Conservation (phyloP, 2,888 invertebrate species). For the Glyphotaelius pellucidus region DNA sequence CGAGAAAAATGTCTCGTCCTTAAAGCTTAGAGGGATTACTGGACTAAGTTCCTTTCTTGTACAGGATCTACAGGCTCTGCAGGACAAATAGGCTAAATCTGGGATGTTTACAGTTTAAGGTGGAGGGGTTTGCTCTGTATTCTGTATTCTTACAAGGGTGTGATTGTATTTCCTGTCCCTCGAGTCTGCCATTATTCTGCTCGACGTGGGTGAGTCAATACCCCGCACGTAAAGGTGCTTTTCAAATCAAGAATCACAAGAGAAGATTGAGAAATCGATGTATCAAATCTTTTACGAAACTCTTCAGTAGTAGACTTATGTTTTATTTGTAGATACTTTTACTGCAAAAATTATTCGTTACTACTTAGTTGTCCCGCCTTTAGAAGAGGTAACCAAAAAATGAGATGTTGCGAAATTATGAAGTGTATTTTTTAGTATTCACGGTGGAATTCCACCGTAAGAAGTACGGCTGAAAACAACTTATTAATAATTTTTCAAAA, state of each 20-base stretch:
- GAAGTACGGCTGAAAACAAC: too few species aligned
- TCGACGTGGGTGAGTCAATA: constrained; percentile 2
- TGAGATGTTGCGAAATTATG: too few species aligned
- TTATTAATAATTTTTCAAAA: neutral
- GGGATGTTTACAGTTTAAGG: constrained; percentile 12
- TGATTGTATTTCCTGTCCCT: neutral
- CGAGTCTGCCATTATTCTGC: neutral
- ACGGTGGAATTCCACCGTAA: too few species aligned
- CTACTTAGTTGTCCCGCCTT: too few species aligned
- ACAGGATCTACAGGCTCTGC: neutral
- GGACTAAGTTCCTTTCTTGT: neutral
- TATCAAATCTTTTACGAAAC: neutral
- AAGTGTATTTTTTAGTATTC: too few species aligned
- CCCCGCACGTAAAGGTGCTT: neutral
- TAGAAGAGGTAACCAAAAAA: too few species aligned
- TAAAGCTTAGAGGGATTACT: constrained; percentile 6
- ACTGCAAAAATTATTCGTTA: neutral
- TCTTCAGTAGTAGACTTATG: neutral
- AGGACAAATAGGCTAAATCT: constrained; percentile 11
- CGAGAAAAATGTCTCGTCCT: neutral
- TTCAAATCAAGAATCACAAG: neutral
- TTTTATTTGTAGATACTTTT: neutral
- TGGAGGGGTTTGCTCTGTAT: constrained; percentile 2
- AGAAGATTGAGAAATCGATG: neutral
- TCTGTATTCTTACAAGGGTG: neutral